A percentile compares a stretch with the other conserved stretches of the same genome.
Conservation (phyloP, 2,113 vertebrate species). For the Bujurquina vittata region DNA sequence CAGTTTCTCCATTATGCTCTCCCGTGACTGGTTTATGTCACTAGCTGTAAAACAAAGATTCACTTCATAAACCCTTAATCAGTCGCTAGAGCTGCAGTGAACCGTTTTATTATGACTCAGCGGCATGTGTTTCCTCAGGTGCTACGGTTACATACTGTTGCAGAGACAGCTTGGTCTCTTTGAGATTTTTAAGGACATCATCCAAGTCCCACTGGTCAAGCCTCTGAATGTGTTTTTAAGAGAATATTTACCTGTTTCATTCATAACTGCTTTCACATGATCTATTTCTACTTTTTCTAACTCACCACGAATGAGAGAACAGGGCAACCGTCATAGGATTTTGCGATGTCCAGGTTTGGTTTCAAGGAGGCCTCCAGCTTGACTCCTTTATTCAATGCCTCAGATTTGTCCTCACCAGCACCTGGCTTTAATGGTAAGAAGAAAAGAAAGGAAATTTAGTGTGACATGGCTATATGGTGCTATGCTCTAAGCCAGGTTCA, state of each 20-base stretch:
- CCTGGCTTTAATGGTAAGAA: neutral
- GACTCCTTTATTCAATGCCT: neutral
- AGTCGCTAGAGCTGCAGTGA: neutral
- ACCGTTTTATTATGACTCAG: neutral
- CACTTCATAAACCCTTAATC: neutral
- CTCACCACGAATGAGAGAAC: slow-evolving; percentile 54
- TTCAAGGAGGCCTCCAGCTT: neutral
- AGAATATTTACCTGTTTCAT: neutral
- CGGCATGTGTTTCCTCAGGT: neutral
- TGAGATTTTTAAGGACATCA: slow-evolving; percentile 64
- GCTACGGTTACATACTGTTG: neutral
- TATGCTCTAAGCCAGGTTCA: neutral
- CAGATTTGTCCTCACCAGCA: neutral
- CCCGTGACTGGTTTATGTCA: neutral
- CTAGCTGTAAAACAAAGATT: slow-evolving; percentile 25
- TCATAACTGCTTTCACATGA: neutral
- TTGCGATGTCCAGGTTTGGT: neutral
- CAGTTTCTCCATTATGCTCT: slow-evolving; percentile 50
- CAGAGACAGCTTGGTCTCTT: slow-evolving; percentile 27
- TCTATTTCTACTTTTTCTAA: neutral
- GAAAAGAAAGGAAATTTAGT: neutral
- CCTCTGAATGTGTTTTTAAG: slow-evolving; percentile 64
- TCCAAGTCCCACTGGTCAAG: slow-evolving; percentile 77
- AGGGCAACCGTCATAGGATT: neutral
- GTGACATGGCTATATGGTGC: neutral